Conservation (phyloP, 2,797 vertebrate genomes). For the Sardinella longiceps region DNA sequence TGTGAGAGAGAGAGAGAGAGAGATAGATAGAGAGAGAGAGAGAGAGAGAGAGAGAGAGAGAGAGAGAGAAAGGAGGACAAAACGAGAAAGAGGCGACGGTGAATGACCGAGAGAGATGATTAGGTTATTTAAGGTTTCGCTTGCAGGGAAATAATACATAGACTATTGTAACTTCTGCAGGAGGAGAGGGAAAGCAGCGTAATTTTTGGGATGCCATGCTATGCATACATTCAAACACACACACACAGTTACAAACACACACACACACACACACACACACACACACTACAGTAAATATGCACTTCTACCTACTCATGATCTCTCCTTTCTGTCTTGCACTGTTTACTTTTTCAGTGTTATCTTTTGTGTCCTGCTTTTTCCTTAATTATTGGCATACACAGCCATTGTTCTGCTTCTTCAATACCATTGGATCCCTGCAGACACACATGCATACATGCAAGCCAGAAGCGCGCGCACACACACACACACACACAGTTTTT, state of each 20-base stretch:
- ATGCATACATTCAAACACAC: neutral
- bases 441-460: neutral
- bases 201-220: neutral
- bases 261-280: neutral
- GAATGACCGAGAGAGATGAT: neutral
- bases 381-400: neutral
- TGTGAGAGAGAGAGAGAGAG: conserved; percentile 19
- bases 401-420: conserved; percentile 17
- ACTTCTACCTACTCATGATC: neutral
- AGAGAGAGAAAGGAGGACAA: conserved; percentile 14
- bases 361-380: conserved; percentile 22
- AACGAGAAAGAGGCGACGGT: neutral
- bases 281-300: neutral
- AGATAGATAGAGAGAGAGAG: conserved; percentile 12
- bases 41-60: conserved; percentile 28
- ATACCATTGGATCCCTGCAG: conserved; percentile 27
- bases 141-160: neutral
- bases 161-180: neutral
- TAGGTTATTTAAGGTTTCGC: neutral
- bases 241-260: neutral
- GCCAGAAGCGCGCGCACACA: conserved; percentile 10
- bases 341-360: neutral
- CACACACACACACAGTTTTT: neutral
- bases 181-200: neutral
- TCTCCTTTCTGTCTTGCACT: neutral